These are phyloP conservation scores for Artibeus lituratus DNA, from an alignment of 2,797 vertebrate species.

Conservation along the genomic window DNA sequence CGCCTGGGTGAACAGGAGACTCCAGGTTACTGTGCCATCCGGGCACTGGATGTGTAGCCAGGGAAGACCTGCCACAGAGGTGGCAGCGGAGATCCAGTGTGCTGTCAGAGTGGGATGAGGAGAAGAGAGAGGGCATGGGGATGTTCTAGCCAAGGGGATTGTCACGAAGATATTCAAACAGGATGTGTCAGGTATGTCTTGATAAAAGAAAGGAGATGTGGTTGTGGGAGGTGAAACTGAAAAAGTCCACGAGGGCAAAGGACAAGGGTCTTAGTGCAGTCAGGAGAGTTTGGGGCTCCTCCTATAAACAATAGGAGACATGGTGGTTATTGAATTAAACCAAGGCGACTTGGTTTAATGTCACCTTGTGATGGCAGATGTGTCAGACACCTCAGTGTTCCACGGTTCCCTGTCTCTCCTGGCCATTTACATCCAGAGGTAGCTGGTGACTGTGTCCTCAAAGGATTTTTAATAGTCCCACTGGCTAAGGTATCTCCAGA, in stretches of 20 bases:
- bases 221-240: background rate
- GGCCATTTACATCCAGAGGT: background rate
- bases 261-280: background rate
- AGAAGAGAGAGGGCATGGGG: background rate
- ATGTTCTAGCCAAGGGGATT: background rate
- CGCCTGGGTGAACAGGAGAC: no score
- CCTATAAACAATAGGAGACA: background rate
- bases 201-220: background rate
- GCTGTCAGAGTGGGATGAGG: background rate
- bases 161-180: accelerated
- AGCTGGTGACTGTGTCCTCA: background rate
- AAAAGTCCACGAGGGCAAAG: background rate
- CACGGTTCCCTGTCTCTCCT: no score
- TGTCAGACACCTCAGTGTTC: background rate
- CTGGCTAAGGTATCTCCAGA: background rate
- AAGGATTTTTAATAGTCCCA: background rate
- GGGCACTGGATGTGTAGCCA: background rate
- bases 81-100: background rate
- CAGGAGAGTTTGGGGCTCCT: background rate
- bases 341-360: background rate
- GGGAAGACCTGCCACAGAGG: background rate
- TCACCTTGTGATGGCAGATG: background rate
- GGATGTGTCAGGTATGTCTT: background rate
- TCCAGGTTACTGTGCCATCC: accelerated
- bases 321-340: background rate